These are phyloP conservation scores for Leptura quadrifasciata DNA, from an alignment of 2,888 invertebrate species.

Conservation along the genomic window DNA sequence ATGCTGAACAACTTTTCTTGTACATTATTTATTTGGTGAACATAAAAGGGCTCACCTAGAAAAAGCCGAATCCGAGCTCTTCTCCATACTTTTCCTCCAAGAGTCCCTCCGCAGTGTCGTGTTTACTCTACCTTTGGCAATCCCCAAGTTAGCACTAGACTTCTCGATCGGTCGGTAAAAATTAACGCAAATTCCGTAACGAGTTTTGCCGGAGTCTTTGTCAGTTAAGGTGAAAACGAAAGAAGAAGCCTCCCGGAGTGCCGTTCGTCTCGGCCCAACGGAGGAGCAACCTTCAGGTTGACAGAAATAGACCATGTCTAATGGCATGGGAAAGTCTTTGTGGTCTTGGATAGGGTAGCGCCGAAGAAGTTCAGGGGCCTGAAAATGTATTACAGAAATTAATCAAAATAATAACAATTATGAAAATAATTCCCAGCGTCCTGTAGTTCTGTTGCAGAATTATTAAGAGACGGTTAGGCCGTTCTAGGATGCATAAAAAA, in stretches of 20 bases:
- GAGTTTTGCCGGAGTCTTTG: constrained; percentile 96
- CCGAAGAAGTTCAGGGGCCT: constrained; percentile 95
- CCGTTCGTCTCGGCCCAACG: constrained; percentile 90
- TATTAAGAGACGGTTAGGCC: too few species aligned
- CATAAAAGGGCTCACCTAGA: constrained; percentile 83
- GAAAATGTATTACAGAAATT: constrained; percentile 52
- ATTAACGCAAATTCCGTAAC: constrained; percentile 98
- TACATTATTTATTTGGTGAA: background rate
- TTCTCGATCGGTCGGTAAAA: constrained; percentile 95
- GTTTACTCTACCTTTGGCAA: constrained; percentile 73
- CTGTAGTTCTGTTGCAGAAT: too few species aligned
- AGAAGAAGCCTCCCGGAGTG: constrained; percentile 92
- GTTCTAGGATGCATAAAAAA: too few species aligned
- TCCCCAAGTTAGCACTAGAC: constrained; percentile 65
- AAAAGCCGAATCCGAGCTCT: constrained; percentile 94
- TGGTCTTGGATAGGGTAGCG: constrained; percentile 97
- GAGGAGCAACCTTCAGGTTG: constrained; percentile 99
- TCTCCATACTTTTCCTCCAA: constrained; percentile 94
- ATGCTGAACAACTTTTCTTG: too few species aligned
- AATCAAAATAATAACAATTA: too few species aligned
- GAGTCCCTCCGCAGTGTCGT: constrained; percentile 87
- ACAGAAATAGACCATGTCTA: constrained; percentile 99
- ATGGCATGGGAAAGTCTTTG: constrained; percentile 96
- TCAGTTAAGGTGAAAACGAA: constrained; percentile 99
- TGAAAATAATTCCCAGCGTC: too few species aligned